These are phyloP conservation scores for Myripristis jacobus DNA, from an alignment of 2,797 vertebrate genomes.

Conservation along the genomic window DNA sequence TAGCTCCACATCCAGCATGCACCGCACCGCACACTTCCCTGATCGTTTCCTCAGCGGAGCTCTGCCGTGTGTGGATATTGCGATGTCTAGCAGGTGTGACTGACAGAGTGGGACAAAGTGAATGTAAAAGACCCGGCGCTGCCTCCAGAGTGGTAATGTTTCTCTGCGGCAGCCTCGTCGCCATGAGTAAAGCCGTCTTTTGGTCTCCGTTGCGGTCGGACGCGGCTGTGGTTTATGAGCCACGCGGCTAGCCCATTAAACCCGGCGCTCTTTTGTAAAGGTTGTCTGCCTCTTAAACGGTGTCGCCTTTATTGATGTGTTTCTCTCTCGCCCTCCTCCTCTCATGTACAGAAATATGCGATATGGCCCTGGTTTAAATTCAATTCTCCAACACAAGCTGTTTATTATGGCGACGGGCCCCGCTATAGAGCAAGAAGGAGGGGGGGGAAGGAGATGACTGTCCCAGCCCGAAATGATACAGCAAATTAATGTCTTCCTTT, in stretches of 20 bases:
- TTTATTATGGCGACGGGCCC: conserved; percentile 82
- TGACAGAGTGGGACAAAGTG: conserved; percentile 35
- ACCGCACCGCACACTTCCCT: neutral
- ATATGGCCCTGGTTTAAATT: conserved; percentile 84
- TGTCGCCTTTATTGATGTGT: conserved; percentile 86
- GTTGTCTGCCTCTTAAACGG: conserved; percentile 88
- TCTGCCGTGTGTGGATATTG: conserved; percentile 6
- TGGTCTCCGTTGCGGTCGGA: conserved; percentile 48
- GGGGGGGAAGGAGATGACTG: conserved; percentile 41
- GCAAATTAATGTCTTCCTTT: conserved; percentile 85
- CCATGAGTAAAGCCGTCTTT: conserved; percentile 53
- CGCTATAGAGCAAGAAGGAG: conserved; percentile 51
- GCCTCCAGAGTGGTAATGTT: conserved; percentile 32
- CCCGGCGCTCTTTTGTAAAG: conserved; percentile 85
- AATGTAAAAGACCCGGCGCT: conserved; percentile 19
- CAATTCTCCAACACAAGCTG: conserved; percentile 80
- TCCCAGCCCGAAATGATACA: conserved; percentile 81
- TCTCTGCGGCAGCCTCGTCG: conserved; percentile 60
- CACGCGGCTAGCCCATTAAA: conserved; percentile 81
- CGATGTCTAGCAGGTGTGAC: conserved; percentile 46
- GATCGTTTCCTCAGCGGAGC: neutral
- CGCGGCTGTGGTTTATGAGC: conserved; percentile 80
- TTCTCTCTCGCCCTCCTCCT: conserved; percentile 63
- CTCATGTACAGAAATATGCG: conserved; percentile 77
- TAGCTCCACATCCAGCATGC: conserved; percentile 1